These are phyloP conservation scores for Ganaspis brasiliensis DNA, from an alignment of 2,888 invertebrate species.

Conservation along the genomic window DNA sequence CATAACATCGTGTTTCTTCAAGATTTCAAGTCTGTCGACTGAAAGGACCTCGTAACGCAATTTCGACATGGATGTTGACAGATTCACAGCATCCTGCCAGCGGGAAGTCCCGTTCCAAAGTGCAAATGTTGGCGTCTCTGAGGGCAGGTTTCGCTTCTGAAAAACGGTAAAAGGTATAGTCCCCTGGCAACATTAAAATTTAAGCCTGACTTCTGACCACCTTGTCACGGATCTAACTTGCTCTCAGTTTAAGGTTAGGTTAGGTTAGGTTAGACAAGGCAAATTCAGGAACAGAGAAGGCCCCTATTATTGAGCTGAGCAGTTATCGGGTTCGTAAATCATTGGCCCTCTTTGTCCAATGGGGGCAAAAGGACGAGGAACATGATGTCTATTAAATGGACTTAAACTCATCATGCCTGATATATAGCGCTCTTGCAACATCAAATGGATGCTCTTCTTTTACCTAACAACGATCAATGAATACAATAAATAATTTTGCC, in stretches of 20 bases:
- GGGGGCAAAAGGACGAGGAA: conserved; percentile 67
- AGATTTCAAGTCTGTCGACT: no score
- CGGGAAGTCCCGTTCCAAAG: conserved; percentile 30
- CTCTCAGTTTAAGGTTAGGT: background rate
- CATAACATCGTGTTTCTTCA: no score
- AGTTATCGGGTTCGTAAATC: conserved; percentile 24
- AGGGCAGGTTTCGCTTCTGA: conserved; percentile 37
- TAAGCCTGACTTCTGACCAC: conserved; percentile 64
- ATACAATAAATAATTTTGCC: no score
- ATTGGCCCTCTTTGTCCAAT: conserved; percentile 8
- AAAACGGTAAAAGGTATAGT: conserved; percentile 54
- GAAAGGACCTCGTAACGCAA: conserved; percentile 37
- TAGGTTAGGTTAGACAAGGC: no score
- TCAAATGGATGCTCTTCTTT: background rate
- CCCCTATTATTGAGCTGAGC: no score
- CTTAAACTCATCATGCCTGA: conserved; percentile 72
- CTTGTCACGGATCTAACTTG: conserved; percentile 57
- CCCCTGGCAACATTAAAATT: conserved; percentile 46
- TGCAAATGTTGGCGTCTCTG: conserved; percentile 49
- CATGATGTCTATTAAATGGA: conserved; percentile 70
- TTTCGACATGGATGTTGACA: conserved; percentile 49
- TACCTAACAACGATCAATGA: conserved; percentile 41
- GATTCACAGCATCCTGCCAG: conserved; percentile 34
- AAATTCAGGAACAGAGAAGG: no score
- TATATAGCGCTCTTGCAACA: conserved; percentile 5